Evolutionary conservation across 1,140 invertebrate genomes (phyloP).

Genomic region (Bombus fervidus): DNA sequence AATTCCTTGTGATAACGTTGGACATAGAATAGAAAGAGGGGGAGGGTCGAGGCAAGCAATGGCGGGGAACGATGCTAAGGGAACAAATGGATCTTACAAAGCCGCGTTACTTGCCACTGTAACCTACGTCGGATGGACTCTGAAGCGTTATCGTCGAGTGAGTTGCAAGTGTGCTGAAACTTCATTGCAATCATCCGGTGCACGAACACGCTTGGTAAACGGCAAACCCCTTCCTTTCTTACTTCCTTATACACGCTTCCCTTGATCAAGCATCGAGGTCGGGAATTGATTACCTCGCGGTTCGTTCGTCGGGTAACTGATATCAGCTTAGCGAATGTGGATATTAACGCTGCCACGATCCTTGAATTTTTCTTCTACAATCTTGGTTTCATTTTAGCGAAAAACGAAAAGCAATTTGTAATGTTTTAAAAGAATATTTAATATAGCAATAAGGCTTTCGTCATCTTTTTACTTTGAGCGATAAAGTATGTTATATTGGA

Average conservation of each 20-base stretch:
- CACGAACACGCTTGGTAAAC: slow-evolving; percentile 37
- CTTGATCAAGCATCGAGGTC: not conserved
- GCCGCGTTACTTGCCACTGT: slow-evolving; percentile 38
- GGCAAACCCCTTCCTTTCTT: slow-evolving; percentile 10
- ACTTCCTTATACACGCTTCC: not conserved
- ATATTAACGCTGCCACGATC: not conserved
- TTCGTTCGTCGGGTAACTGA: not conserved
- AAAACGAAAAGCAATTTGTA: too few species aligned
- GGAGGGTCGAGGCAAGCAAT: slow-evolving; percentile 2
- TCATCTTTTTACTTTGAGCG: too few species aligned
- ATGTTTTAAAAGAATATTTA: too few species aligned
- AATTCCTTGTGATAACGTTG: slow-evolving; percentile 44
- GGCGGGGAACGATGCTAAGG: slow-evolving; percentile 35
- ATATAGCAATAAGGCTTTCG: too few species aligned
- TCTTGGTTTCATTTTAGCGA: too few species aligned
- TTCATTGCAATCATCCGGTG: slow-evolving; percentile 41
- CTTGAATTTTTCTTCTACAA: too few species aligned
- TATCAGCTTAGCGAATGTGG: not conserved
- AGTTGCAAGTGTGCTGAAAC: slow-evolving; percentile 41
- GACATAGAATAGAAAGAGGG: not conserved
- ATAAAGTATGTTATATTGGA: too few species aligned
- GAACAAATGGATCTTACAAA: slow-evolving; percentile 46
- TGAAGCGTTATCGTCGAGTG: slow-evolving; percentile 41
- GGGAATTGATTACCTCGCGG: not conserved
- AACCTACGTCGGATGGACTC: slow-evolving; percentile 39